These are phyloP conservation scores for Malacoraja senta DNA, from an alignment of 2,797 vertebrate genomes.

Conservation along the genomic window DNA sequence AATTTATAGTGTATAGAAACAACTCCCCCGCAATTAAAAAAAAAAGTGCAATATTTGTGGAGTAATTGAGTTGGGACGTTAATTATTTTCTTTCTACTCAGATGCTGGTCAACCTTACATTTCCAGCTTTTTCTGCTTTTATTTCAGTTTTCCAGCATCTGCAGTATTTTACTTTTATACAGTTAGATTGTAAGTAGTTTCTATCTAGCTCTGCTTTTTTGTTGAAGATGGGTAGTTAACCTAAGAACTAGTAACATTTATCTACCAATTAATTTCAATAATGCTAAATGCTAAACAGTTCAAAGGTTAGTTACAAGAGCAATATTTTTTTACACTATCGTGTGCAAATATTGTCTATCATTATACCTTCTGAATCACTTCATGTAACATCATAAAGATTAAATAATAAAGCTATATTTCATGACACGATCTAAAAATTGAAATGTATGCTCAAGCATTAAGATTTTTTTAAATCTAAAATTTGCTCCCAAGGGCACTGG, in stretches of 20 bases:
- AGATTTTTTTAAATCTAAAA: background rate
- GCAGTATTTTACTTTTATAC: no score
- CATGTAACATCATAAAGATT: background rate
- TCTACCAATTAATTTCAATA: background rate
- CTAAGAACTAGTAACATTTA: background rate
- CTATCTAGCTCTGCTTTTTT: background rate
- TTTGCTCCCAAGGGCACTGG: background rate
- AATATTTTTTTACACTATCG: background rate
- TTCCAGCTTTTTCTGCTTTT: no score
- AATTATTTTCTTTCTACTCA: no score
- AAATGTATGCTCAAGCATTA: background rate
- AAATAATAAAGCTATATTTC: background rate
- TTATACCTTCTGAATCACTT: background rate
- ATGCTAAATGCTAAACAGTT: background rate
- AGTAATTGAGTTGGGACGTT: no score
- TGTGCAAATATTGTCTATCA: background rate
- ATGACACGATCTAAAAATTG: background rate
- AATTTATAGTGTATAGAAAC: background rate
- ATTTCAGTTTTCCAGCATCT: no score
- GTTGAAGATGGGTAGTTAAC: background rate
- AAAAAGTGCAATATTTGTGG: no score
- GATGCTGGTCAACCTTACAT: no score
- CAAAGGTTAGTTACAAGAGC: background rate
- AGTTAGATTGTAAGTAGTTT: background rate
- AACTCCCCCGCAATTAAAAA: background rate